Evolutionary conservation across 2,888 invertebrate species (phyloP).

Genomic region (Deladenus siricidicola): DNA sequence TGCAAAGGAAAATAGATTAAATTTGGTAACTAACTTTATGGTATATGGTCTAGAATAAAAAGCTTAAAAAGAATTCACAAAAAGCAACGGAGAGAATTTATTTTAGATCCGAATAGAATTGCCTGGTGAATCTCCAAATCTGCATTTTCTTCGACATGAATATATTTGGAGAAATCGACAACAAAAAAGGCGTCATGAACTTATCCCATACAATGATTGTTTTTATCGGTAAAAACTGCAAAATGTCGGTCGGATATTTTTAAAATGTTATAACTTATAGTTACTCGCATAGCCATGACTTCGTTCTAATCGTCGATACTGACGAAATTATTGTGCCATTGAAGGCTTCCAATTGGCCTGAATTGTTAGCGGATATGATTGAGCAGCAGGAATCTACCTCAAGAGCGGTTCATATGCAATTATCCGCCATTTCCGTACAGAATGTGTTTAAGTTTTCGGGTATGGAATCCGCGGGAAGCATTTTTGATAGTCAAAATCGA

Average conservation of each 20-base stretch:
- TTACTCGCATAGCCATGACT: slow-evolving; percentile 78
- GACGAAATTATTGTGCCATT: slow-evolving; percentile 90
- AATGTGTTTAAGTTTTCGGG: slow-evolving; percentile 88
- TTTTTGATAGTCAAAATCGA: slow-evolving; percentile 55
- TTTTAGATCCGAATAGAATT: slow-evolving; percentile 62
- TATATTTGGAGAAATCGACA: slow-evolving; percentile 82
- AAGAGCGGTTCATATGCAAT: not conserved
- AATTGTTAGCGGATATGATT: slow-evolving; percentile 64
- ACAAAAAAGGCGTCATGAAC: slow-evolving; percentile 85
- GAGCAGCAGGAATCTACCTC: slow-evolving; percentile 56
- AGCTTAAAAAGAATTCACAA: slow-evolving; percentile 1
- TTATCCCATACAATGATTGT: slow-evolving; percentile 92
- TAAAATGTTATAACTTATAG: slow-evolving; percentile 55
- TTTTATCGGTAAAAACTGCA: slow-evolving; percentile 71
- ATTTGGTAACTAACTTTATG: slow-evolving; percentile 37
- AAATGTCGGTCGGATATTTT: not conserved
- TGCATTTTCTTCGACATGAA: slow-evolving; percentile 60
- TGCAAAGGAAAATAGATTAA: slow-evolving; percentile 57
- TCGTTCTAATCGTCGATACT: slow-evolving; percentile 72
- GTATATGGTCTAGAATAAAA: slow-evolving; percentile 1
- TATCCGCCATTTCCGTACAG: slow-evolving; percentile 60
- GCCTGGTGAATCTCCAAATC: slow-evolving; percentile 81
- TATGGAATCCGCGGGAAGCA: slow-evolving; percentile 54
- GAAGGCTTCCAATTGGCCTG: slow-evolving; percentile 66
- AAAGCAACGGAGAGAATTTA: not conserved